Conservation (phyloP, 2,888 invertebrate species). For the Agriopis aurantiaria region DNA sequence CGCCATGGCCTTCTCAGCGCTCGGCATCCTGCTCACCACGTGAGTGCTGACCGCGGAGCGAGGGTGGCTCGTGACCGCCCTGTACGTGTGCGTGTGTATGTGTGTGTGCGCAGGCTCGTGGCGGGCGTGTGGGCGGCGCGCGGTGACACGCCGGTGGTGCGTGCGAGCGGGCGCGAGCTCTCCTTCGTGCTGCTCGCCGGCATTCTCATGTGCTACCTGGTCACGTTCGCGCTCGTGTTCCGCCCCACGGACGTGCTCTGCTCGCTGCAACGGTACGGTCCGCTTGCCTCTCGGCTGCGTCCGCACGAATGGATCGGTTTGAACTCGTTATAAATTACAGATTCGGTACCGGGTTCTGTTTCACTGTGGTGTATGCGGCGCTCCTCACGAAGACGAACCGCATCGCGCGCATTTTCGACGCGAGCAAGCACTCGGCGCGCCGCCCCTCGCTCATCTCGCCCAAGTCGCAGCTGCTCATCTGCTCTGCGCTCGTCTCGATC, state of each 20-base stretch:
- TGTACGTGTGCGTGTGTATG: not conserved
- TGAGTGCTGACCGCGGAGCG: conserved; percentile 60
- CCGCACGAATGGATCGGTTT: too few species aligned
- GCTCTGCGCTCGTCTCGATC: conserved; percentile 93
- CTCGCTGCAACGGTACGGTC: conserved; percentile 92
- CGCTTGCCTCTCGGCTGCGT: not conserved
- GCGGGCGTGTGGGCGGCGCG: conserved; percentile 92
- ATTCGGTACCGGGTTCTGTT: conserved; percentile 96
- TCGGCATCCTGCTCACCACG: conserved; percentile 93
- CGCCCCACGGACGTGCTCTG: conserved; percentile 95
- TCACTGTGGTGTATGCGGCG: conserved; percentile 98
- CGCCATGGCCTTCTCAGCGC: conserved; percentile 94
- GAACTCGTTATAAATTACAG: conserved; percentile 68
- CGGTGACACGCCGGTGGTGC: conserved; percentile 97
- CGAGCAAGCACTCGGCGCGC: conserved; percentile 96
- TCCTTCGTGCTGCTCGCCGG: conserved; percentile 96
- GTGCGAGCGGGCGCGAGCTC: conserved; percentile 96
- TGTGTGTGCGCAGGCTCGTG: conserved; percentile 81
- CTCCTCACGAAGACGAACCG: conserved; percentile 98
- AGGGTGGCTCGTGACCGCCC: not conserved
- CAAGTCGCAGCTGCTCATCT: conserved; percentile 95
- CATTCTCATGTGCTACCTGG: conserved; percentile 95
- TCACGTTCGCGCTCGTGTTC: conserved; percentile 96
- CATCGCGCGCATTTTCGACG: conserved; percentile 97
- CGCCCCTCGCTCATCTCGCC: conserved; percentile 97